Percentiles rank a stretch among this genome's conserved stretches.
Evolutionary conservation across 2,113 vertebrate species (phyloP).

Genomic region (Muntiacus muntjak): DNA sequence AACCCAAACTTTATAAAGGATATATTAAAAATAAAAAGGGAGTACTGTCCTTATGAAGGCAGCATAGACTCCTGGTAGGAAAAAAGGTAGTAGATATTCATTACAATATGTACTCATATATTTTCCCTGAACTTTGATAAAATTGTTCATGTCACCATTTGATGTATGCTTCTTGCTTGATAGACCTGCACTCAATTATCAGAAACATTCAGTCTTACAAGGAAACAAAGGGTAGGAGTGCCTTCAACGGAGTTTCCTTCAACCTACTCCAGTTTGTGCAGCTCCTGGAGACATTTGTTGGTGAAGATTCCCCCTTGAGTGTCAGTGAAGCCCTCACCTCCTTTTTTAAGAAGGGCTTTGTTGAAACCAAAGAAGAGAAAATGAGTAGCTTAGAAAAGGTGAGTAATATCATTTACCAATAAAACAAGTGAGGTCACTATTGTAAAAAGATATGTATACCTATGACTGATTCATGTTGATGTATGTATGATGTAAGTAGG

Average conservation of each 20-base stretch:
- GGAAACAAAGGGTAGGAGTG: slow-evolving; percentile 46
- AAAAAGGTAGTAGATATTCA: background rate
- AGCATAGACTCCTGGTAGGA: background rate
- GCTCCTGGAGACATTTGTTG: slow-evolving; percentile 82
- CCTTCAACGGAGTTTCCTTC: slow-evolving; percentile 74
- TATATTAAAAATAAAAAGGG: background rate
- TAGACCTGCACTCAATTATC: slow-evolving; percentile 71
- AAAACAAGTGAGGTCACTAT: background rate
- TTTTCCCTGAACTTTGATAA: slow-evolving; percentile 17
- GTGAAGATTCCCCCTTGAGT: slow-evolving; percentile 60
- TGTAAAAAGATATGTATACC: background rate
- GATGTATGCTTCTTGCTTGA: slow-evolving; percentile 57
- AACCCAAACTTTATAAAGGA: background rate
- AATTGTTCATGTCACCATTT: slow-evolving; percentile 18
- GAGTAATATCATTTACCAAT: slow-evolving; percentile 56
- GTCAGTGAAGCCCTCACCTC: slow-evolving; percentile 68
- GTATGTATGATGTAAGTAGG: background rate
- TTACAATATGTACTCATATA: background rate
- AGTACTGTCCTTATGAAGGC: background rate
- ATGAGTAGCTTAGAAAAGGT: slow-evolving; percentile 72
- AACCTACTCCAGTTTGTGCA: slow-evolving; percentile 82
- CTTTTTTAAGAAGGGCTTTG: slow-evolving; percentile 78
- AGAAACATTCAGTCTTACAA: slow-evolving; percentile 68
- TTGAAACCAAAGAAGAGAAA: slow-evolving; percentile 82
- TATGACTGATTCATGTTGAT: background rate